Conservation (phyloP, 2,888 invertebrate genomes). For the Chalcosyrphus nemorum region DNA sequence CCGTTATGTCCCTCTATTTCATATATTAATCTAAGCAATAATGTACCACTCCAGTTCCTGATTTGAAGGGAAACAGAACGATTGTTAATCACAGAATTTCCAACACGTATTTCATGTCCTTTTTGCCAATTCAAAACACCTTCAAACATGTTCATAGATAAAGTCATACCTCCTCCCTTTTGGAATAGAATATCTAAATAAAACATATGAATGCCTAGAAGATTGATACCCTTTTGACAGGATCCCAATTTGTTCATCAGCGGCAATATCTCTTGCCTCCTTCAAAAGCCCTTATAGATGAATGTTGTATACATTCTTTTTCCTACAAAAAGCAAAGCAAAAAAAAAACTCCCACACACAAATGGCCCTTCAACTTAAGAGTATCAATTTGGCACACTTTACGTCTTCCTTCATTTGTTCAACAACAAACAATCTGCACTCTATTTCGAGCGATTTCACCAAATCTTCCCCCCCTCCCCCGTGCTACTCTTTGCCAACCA, state of each 20-base stretch:
- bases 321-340: too few relatives aligned
- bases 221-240: constrained; percentile 13
- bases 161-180: neutral
- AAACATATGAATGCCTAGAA: neutral
- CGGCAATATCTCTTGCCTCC: neutral
- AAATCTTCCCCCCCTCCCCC: too few relatives aligned
- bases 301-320: neutral
- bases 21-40: too few relatives aligned
- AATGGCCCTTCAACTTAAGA: neutral
- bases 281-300: neutral
- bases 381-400: constrained; percentile 30
- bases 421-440: constrained; percentile 6
- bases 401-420: constrained; percentile 1
- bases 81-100: too few relatives aligned
- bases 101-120: too few relatives aligned
- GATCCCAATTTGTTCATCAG: neutral
- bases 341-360: neutral
- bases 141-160: too few relatives aligned
- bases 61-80: too few relatives aligned
- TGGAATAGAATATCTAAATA: neutral
- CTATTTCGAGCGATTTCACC: neutral
- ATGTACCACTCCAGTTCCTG: too few relatives aligned
- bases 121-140: neutral
- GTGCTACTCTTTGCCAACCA: too few relatives aligned
- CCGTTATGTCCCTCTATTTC: too few relatives aligned